phyloP scores from a whole-genome alignment of 2,113 vertebrate genomes.

The Vireo altiloquus region DNA sequence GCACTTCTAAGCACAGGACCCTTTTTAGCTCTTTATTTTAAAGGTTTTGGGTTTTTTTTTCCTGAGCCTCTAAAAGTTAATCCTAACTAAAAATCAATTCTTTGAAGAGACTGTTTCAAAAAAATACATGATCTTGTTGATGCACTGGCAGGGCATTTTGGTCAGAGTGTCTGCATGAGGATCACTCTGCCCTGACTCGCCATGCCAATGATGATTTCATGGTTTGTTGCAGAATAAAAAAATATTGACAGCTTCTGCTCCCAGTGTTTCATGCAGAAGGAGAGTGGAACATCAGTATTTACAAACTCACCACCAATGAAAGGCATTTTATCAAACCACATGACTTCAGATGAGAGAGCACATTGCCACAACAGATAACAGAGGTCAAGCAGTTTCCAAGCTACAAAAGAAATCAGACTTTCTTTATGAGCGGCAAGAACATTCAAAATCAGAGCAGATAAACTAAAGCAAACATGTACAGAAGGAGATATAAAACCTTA shows the following conservation, averaged over 20 bases:
- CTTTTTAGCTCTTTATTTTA: background rate
- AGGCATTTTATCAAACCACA: background rate
- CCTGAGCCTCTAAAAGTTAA: background rate
- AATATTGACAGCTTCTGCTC: background rate
- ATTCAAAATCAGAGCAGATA: background rate
- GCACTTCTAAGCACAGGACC: background rate
- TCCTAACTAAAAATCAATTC: background rate
- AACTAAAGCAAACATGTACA: background rate
- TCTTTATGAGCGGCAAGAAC: background rate
- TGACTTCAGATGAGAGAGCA: background rate
- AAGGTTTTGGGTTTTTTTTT: background rate
- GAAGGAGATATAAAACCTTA: background rate
- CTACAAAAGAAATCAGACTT: background rate
- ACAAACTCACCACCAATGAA: background rate
- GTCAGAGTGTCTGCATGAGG: background rate
- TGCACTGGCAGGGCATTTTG: background rate
- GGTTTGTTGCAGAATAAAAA: background rate
- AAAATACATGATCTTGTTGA: background rate
- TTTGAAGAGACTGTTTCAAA: background rate
- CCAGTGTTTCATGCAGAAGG: background rate
- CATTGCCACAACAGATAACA: background rate
- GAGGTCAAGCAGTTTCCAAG: conserved; percentile 6
- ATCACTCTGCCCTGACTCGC: background rate
- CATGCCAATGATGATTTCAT: background rate
- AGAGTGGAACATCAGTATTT: background rate